Evolutionary conservation across 2,888 invertebrate genomes (phyloP).

Genomic region (Ormia ochracea): DNA sequence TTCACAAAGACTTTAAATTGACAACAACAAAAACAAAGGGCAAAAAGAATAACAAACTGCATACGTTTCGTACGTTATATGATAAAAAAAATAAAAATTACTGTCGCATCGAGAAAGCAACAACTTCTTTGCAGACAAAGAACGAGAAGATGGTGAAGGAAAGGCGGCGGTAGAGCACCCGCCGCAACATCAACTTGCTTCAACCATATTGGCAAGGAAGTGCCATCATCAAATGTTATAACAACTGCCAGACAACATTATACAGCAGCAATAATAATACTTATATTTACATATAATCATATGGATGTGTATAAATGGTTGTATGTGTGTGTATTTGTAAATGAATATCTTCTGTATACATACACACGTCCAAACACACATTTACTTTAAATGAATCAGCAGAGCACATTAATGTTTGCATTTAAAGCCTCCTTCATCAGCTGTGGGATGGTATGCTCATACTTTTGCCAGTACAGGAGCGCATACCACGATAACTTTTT

Average conservation of each 20-base stretch:
- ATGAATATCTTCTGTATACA: background rate
- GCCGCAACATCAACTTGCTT: constrained; percentile 30
- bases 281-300: background rate
- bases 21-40: no score
- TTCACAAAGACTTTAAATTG: background rate
- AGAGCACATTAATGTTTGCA: background rate
- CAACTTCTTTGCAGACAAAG: background rate
- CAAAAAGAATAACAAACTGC: background rate
- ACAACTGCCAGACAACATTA: constrained; percentile 17
- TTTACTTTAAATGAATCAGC: background rate
- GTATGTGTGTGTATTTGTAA: background rate
- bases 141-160: background rate
- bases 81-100: constrained; percentile 14
- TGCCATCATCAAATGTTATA: constrained; percentile 37
- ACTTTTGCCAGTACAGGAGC: no score
- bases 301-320: background rate
- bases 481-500: no score
- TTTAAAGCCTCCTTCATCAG: background rate
- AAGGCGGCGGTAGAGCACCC: background rate
- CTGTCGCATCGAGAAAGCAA: constrained; percentile 13
- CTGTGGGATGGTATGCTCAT: background rate
- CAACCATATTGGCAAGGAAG: constrained; percentile 34
- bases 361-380: background rate
- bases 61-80: background rate
- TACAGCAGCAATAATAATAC: constrained; percentile 3